Evolutionary conservation across 2,797 vertebrate species (phyloP).

Genomic region (Nannoperca australis): DNA sequence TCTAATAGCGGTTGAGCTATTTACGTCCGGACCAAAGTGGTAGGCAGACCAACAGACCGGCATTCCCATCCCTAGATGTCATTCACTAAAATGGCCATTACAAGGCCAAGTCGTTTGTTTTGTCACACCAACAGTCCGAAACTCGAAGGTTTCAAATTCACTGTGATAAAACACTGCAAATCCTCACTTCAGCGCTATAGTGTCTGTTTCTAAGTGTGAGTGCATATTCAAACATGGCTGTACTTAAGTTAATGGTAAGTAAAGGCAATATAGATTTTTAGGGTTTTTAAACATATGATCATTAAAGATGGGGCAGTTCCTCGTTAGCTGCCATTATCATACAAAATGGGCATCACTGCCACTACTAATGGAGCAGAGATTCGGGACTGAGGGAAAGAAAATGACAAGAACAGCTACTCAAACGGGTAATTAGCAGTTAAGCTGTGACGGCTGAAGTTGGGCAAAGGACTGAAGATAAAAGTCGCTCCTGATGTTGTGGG

Average conservation of each 20-base stretch:
- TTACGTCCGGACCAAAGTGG: neutral
- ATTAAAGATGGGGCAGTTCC: neutral
- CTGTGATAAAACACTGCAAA: neutral
- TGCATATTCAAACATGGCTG: neutral
- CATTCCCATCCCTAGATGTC: neutral
- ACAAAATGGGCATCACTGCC: neutral
- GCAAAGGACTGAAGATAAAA: constrained; percentile 22
- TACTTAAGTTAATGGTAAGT: neutral
- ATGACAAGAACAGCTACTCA: constrained; percentile 6
- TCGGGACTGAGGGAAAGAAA: neutral
- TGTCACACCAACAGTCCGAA: neutral
- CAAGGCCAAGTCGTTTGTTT: neutral
- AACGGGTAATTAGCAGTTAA: constrained; percentile 30
- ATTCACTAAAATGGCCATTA: neutral
- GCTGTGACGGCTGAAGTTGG: neutral
- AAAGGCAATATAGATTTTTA: neutral
- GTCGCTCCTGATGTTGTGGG: neutral
- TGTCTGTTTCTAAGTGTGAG: neutral
- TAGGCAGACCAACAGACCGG: neutral
- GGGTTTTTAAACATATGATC: neutral
- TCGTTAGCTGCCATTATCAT: neutral
- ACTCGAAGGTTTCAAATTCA: neutral
- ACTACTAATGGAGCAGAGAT: constrained; percentile 10
- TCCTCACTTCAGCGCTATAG: neutral
- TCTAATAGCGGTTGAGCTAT: neutral